These are phyloP conservation scores for Pithecia hirsuta DNA, from an alignment of 2,797 vertebrate species.

Conservation along the genomic window DNA sequence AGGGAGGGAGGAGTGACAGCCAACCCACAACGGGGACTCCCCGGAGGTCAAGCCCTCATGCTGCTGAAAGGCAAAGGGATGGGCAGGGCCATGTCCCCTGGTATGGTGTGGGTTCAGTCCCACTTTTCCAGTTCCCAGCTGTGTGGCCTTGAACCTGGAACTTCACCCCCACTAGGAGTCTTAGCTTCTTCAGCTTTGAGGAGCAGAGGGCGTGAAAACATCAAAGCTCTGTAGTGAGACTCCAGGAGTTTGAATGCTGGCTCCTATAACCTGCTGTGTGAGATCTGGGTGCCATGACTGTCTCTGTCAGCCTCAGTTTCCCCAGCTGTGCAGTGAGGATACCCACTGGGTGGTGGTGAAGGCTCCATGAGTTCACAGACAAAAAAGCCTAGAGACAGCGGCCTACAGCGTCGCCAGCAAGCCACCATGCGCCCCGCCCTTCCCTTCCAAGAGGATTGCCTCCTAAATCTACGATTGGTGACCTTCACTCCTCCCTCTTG, in stretches of 20 bases:
- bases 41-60: not conserved
- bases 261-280: not conserved
- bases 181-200: not conserved
- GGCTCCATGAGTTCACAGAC: fast-evolving
- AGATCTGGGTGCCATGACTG: not conserved
- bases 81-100: not conserved
- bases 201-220: fast-evolving
- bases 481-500: not conserved
- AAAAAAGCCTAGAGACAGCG: not conserved
- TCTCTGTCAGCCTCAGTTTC: not conserved
- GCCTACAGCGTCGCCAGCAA: not conserved
- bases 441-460: not conserved
- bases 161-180: not conserved
- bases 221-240: not conserved
- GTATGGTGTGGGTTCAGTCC: not conserved
- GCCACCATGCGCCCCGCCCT: not conserved
- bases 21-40: not conserved
- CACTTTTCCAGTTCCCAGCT: not conserved
- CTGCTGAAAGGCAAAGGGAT: not conserved
- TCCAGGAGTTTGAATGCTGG: not conserved
- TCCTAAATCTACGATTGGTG: not conserved
- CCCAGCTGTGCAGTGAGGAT: not conserved
- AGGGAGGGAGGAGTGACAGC: not conserved
- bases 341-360: not conserved
- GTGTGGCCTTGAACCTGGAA: not conserved